phyloP scores from a whole-genome alignment of 1,140 invertebrate species.

The Notospermus geniculatus region DNA sequence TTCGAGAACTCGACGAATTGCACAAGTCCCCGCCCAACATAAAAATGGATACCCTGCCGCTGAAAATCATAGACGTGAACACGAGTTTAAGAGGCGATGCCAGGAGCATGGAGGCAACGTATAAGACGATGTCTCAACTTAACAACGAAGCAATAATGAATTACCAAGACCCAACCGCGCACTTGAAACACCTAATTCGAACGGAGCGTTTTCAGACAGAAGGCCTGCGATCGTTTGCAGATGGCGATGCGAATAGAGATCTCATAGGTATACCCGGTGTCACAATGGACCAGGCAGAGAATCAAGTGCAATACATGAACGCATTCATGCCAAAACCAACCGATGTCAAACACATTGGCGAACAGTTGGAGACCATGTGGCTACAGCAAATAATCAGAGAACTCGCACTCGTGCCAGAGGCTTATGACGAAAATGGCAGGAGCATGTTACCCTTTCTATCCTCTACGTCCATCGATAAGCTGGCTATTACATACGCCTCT shows the following conservation, averaged over 20 bases:
- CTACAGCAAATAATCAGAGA: constrained; percentile 8
- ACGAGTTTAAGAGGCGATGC: constrained; percentile 4
- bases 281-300: constrained; percentile 9
- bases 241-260: not conserved
- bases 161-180: constrained; percentile 1
- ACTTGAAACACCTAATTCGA: constrained; percentile 10
- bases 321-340: constrained; percentile 8
- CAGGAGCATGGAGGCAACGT: constrained; percentile 6
- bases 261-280: constrained; percentile 9
- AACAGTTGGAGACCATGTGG: constrained; percentile 9
- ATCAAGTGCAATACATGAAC: constrained; percentile 9
- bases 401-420: not conserved
- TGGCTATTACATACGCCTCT: constrained; percentile 8
- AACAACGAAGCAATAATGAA: constrained; percentile 8
- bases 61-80: constrained; percentile 9
- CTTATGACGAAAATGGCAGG: constrained; percentile 5
- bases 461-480: constrained; percentile 10
- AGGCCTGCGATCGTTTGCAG: not conserved
- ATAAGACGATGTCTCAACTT: constrained; percentile 1
- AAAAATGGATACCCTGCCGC: constrained; percentile 8
- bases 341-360: constrained; percentile 9
- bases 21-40: constrained; percentile 6
- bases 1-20: constrained; percentile 8
- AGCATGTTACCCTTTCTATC: constrained; percentile 8
- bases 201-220: constrained; percentile 7